Evolutionary conservation across 2,113 vertebrate species (phyloP), one percentile per base, ranked within the genome.

Genomic region (Hirundichthys speculiger): DNA sequence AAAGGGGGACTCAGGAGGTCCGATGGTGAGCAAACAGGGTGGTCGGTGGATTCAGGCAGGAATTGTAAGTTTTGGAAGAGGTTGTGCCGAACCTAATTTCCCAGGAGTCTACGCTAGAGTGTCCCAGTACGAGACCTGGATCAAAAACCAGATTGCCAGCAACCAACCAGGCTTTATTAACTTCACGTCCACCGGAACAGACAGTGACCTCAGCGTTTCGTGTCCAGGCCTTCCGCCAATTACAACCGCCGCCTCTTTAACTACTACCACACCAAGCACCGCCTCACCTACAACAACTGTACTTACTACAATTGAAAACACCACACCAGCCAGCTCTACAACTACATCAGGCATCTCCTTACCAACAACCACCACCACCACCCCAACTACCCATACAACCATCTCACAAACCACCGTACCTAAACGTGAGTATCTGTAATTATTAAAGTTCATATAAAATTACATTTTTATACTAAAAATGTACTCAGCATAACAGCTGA

Each of bases 1-100:
- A 57, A 16, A 96, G 94, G 94, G 95, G 15, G 94, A 97, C 15
- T 96, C 94, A 6, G 94, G 95, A 3, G 94, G 96, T 59, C 94
- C 94, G 4, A 14, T 96, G 69, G 92, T 95, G 79, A 88, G 79
- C 73, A 88, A 86, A 72, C 88, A 93, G 78, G 68, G 65, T 48
- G 68, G 49, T 50, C 18, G 3, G n/a, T 96, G 94, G 94, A 85
- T 94, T 70, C 93, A 92, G 64, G 81, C 61, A 30, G 95, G 95
- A 42, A 80, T 95, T 30, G 93, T 96, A 39, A 96, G 93, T 88
- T 96, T 94, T 89, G 91, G 94, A 74, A 8, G 30, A 0, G 89
- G 94, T 25, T 95, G 95, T 64, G 94, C 90, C 6, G 13, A 15
- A 61, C 89, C 93, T 6, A 86, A 93, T 10, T 79, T 89, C 30